Conservation (phyloP, 1,140 invertebrate species). For the Zaprionus lachaisei region DNA sequence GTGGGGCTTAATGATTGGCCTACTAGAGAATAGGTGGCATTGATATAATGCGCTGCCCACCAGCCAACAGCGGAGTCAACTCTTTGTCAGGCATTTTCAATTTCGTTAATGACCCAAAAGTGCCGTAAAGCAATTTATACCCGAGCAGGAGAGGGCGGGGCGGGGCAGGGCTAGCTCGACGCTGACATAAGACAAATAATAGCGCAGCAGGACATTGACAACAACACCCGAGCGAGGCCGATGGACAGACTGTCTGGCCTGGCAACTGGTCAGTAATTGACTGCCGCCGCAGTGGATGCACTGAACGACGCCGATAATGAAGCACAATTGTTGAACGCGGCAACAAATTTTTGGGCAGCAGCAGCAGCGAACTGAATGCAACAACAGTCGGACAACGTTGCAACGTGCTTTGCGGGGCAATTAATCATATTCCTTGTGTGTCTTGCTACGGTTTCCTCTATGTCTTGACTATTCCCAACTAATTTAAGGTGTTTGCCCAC, state of each 20-base stretch:
- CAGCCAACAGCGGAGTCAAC: conserved; percentile 23
- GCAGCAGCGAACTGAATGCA: conserved; percentile 36
- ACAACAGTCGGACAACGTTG: conserved; percentile 14
- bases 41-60: conserved; percentile 57
- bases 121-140: conserved; percentile 82
- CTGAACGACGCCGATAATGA: conserved; percentile 70
- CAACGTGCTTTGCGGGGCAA: conserved; percentile 32
- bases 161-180: conserved; percentile 29
- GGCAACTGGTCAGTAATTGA: conserved; percentile 42
- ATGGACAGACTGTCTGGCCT: background rate
- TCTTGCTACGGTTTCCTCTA: conserved; percentile 46
- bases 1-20: conserved; percentile 65
- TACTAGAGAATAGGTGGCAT: conserved; percentile 71
- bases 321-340: conserved; percentile 67
- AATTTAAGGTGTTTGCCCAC: conserved; percentile 73
- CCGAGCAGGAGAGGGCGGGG: conserved; percentile 21
- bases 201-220: conserved; percentile 84
- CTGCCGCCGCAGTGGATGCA: conserved; percentile 53
- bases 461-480: conserved; percentile 50
- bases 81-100: conserved; percentile 76
- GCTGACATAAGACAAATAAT: conserved; percentile 83
- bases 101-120: conserved; percentile 84
- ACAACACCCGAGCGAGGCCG: conserved; percentile 63
- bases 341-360: conserved; percentile 55
- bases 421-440: conserved; percentile 63